Evolutionary conservation across 1,140 invertebrate species (phyloP), one percentile per base, ranked within the genome.

Genomic region (Cherax destructor): DNA sequence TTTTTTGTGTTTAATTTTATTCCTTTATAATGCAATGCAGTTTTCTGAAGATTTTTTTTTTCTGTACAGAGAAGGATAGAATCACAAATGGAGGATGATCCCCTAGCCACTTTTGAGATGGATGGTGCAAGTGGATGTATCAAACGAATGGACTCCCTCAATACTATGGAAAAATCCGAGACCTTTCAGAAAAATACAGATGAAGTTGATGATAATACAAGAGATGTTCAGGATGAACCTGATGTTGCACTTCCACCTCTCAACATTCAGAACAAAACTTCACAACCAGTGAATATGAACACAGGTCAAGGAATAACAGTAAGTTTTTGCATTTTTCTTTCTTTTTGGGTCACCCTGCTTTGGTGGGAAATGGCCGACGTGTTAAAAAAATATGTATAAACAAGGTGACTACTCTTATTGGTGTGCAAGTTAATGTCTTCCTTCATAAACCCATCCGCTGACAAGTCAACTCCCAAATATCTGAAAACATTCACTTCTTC

Each of bases 51-150:
- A 41, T 41, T 41, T 41, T 41, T 21, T 41, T 76, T 30, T 16
- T 49, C 21, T 59, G 78, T 69, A 21, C 56, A 91, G 88, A 69
- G 72, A 21, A 72, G 52, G 21, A 10, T 85, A 61, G 41, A 78
- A 49, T 91, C 81, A 56, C 86, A 88, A 83, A 52, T n/a, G 4
- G 88, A 91, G 30, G 88, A 91, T 9, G 88, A 90, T 72, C 50
- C 83, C 4, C 47, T 90, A 52, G 83, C 50, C 24, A 59, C 56
- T 49, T 77, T 91, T 61, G 88, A 91, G n/a, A 85, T 91, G 81
- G 88, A 91, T 30, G 88, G 83, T 30, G 88, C 88, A 47, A 85
- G 74, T 24, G 59, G 83, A 21, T 21, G 59, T 11, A 30, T 52
- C 18, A 41, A n/a, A 49, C 9, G 21, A 18, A 74, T 30, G 30